These are phyloP conservation scores for Sialia sialis DNA, from an alignment of 2,113 vertebrate species.

Conservation along the genomic window DNA sequence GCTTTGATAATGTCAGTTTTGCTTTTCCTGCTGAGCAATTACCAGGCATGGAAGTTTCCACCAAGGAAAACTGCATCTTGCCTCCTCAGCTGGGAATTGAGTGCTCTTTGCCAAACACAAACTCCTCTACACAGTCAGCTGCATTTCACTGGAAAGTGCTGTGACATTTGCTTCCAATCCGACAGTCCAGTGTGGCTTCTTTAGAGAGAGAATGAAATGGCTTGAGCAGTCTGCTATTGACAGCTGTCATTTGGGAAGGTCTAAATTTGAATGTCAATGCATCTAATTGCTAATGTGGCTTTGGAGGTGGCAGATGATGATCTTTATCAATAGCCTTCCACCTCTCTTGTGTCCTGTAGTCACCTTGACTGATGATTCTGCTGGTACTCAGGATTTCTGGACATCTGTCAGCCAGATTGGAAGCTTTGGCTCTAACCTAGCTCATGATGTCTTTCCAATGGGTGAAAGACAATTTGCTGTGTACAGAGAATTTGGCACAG, in stretches of 20 bases:
- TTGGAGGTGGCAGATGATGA: neutral
- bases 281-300: neutral
- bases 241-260: neutral
- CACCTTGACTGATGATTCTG: neutral
- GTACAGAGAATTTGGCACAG: neutral
- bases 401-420: neutral
- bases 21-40: neutral
- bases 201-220: neutral
- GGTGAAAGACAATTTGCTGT: neutral
- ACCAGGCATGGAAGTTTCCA: conserved; percentile 4
- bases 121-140: neutral
- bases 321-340: neutral
- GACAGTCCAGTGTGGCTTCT: neutral
- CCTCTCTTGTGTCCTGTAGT: neutral
- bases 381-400: neutral
- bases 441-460: neutral
- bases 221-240: neutral
- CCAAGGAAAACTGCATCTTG: neutral
- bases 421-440: neutral
- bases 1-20: neutral
- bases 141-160: neutral
- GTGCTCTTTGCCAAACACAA: neutral
- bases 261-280: neutral
- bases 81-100: neutral
- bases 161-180: neutral